Conservation (phyloP, 2,113 vertebrate genomes). For the Nycticorax nycticorax region DNA sequence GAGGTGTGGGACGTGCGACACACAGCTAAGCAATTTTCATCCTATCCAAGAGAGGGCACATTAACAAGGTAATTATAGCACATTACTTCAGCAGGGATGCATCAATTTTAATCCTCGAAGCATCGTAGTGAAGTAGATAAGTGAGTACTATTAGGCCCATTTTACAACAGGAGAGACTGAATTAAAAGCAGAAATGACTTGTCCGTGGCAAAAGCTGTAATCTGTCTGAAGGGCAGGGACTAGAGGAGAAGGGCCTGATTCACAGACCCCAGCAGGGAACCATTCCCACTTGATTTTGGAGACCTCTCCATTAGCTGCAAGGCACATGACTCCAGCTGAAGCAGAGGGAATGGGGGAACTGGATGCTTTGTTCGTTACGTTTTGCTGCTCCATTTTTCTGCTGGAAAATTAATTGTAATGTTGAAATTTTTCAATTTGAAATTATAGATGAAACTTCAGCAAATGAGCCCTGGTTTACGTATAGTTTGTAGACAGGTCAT, state of each 20-base stretch:
- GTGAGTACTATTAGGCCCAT: conserved; percentile 29
- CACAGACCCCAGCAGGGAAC: neutral
- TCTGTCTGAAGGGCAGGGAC: neutral
- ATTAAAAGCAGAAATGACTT: conserved; percentile 35
- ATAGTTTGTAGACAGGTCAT: neutral
- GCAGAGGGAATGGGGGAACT: neutral
- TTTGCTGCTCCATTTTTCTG: neutral
- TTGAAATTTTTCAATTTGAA: neutral
- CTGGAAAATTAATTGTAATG: neutral
- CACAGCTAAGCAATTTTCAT: neutral
- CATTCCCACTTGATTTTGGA: neutral
- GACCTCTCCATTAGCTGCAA: neutral
- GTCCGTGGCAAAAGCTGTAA: neutral
- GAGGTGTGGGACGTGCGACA: fast-evolving
- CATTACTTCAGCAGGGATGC: conserved; percentile 24
- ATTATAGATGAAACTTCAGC: neutral
- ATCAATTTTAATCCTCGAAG: conserved; percentile 58
- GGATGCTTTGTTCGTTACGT: neutral
- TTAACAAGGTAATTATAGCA: conserved; percentile 58
- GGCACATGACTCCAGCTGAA: neutral
- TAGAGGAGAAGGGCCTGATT: neutral
- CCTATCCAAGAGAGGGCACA: conserved; percentile 47
- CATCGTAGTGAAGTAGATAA: conserved; percentile 47
- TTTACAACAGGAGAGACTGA: conserved; percentile 27
- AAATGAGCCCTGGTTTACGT: neutral